Percentiles rank a stretch among this genome's conserved stretches.
phyloP scores from a whole-genome alignment of 2,888 invertebrate species.

The Chrysotoxum bicinctum region DNA sequence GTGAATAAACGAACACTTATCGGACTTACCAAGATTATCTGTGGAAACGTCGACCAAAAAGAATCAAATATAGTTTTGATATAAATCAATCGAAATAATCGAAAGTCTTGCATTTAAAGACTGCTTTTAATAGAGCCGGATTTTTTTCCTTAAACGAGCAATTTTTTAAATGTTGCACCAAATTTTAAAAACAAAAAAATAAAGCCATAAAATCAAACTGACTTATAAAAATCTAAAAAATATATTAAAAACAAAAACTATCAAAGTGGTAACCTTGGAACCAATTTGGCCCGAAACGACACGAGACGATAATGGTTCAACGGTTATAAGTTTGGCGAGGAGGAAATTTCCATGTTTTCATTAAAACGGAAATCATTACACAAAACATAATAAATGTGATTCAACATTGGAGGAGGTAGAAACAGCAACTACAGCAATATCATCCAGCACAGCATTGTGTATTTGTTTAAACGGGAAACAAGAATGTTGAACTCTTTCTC shows the following conservation, averaged over 20 bases:
- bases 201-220: too few species aligned
- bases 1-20: too few species aligned
- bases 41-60: too few species aligned
- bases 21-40: too few species aligned
- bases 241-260: neutral
- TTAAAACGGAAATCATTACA: slow-evolving; percentile 70
- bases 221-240: too few species aligned
- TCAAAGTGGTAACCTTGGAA: neutral
- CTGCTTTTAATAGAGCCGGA: too few species aligned
- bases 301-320: slow-evolving; percentile 23
- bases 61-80: too few species aligned
- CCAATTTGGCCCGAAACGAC: neutral
- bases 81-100: too few species aligned
- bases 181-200: too few species aligned
- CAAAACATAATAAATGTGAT: slow-evolving; percentile 55
- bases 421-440: neutral
- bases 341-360: slow-evolving; percentile 62
- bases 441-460: neutral
- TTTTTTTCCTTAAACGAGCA: too few species aligned
- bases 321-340: slow-evolving; percentile 5
- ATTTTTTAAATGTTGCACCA: too few species aligned
- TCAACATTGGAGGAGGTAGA: slow-evolving; percentile 17
- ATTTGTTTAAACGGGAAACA: slow-evolving; percentile 24
- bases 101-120: too few species aligned
- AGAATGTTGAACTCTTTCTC: slow-evolving; percentile 42